phyloP scores from a whole-genome alignment of 2,113 vertebrate genomes.

The Spermophilus dauricus region DNA sequence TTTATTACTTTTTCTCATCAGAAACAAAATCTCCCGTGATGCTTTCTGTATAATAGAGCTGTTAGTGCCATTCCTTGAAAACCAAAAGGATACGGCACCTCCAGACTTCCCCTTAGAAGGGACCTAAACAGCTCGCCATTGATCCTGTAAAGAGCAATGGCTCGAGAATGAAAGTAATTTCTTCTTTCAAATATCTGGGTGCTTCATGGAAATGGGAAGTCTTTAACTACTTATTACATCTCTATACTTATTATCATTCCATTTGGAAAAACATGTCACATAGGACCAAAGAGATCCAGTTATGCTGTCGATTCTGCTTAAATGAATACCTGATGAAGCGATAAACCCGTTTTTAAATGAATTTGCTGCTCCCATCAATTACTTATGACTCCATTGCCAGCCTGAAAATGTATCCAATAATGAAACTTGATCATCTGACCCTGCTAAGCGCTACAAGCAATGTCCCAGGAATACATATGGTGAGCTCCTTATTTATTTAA shows the following conservation, averaged over 20 bases:
- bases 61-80: constrained; percentile 29
- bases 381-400: constrained; percentile 62
- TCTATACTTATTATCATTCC: constrained; percentile 73
- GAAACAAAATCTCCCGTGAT: constrained; percentile 21
- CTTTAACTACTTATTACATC: constrained; percentile 66
- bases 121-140: constrained; percentile 8
- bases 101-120: constrained; percentile 33
- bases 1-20: constrained; percentile 63
- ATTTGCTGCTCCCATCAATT: constrained; percentile 67
- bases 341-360: constrained; percentile 79
- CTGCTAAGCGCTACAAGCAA: constrained; percentile 71
- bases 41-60: constrained; percentile 22
- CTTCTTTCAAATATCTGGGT: constrained; percentile 61
- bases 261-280: constrained; percentile 79
- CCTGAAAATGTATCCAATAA: constrained; percentile 80
- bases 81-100: background rate
- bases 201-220: constrained; percentile 26
- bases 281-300: constrained; percentile 62
- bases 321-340: constrained; percentile 72
- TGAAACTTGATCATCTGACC: constrained; percentile 80
- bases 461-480: constrained; percentile 30
- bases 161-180: constrained; percentile 75
- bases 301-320: constrained; percentile 64
- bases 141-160: constrained; percentile 43
- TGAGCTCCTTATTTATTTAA: constrained; percentile 68